Base-by-base conservation (phyloP, 2,888 invertebrate genomes). In the Nomada fucata region DNA sequence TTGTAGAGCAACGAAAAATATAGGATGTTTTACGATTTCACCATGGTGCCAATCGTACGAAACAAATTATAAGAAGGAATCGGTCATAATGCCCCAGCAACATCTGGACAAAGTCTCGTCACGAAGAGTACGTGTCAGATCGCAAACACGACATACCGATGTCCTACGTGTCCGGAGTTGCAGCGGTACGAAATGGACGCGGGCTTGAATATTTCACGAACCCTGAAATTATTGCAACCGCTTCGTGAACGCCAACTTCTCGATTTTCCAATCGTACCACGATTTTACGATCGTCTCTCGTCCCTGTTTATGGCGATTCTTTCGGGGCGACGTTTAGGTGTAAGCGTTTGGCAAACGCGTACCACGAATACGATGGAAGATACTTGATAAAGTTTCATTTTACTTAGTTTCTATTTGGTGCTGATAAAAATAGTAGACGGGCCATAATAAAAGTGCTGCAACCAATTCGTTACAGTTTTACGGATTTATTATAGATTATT, bases 181-280 rank as follows among this genome's bases (percentile, higher is more conserved):
- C 47, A 59, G 73, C 86, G 36, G 74, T 77, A 72, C 75, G 74
- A 86, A 76, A 57, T 61, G 79, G 20, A 72, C 57, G 55, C 55
- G 53, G 65, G 26, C 67, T 63, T 84, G 86, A 86, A 86, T 86
- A 86, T 86, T 84, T 86, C 79, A 86, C 74, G 72, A 61, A 59
- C 55, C 61, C 71, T 3, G 59, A 47, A 78, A 76, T 74, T 76
- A 79, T 75, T 76, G 79, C 71, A 23, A 52, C 20, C 53, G 59
- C 47, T 47, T 50, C 59, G 36, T 15, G 63, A 60, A 26, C 18
- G 26, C 20, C 20, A 20, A 2, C 36, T 63, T 4, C 0, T 23
- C 18, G 0, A 18, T 36, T 42, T 42, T 55, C 53, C 68, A 55
- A 53, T 68, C 68, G 53, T 63, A 50, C 11, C 10, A 44, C 70